Percentiles rank a stretch among this genome's conserved stretches.
These are phyloP conservation scores for Halictus rubicundus DNA, from an alignment of 1,140 invertebrate genomes.

Conservation along the genomic window DNA sequence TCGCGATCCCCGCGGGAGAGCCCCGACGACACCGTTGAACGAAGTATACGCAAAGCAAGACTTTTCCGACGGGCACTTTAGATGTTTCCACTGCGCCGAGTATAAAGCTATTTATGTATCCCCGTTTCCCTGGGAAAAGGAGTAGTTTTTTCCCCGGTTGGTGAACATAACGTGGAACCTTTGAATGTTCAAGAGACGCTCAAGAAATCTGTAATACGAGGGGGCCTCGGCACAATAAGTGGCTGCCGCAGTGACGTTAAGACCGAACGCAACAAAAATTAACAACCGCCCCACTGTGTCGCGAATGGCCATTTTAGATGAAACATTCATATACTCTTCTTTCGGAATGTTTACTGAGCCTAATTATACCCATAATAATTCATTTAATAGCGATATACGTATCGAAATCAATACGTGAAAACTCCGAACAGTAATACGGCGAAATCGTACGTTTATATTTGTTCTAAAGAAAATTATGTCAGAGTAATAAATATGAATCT, in stretches of 20 bases:
- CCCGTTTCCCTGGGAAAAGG: conserved; percentile 23
- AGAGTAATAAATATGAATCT: too few relatives aligned
- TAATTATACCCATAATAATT: too few relatives aligned
- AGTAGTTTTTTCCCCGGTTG: conserved; percentile 11
- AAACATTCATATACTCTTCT: too few relatives aligned
- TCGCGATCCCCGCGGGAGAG: neutral
- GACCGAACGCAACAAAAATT: conserved; percentile 22
- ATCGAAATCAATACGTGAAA: too few relatives aligned
- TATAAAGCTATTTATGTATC: conserved; percentile 46
- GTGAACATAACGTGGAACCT: conserved; percentile 16
- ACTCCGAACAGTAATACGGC: too few relatives aligned
- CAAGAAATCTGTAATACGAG: conserved; percentile 23
- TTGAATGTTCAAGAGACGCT: conserved; percentile 31
- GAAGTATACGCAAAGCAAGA: conserved; percentile 32
- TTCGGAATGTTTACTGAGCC: too few relatives aligned
- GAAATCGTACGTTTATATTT: too few relatives aligned
- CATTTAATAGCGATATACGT: too few relatives aligned
- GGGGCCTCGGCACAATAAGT: conserved; percentile 20
- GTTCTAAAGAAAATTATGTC: too few relatives aligned
- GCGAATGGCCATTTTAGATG: too few relatives aligned
- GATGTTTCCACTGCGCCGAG: conserved; percentile 30
- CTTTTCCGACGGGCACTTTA: conserved; percentile 36
- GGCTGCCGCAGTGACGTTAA: conserved; percentile 1
- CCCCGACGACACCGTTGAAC: conserved; percentile 31
- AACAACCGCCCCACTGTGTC: conserved; percentile 12